phyloP scores from a whole-genome alignment of 2,113 vertebrate species.

The Sitta europaea region DNA sequence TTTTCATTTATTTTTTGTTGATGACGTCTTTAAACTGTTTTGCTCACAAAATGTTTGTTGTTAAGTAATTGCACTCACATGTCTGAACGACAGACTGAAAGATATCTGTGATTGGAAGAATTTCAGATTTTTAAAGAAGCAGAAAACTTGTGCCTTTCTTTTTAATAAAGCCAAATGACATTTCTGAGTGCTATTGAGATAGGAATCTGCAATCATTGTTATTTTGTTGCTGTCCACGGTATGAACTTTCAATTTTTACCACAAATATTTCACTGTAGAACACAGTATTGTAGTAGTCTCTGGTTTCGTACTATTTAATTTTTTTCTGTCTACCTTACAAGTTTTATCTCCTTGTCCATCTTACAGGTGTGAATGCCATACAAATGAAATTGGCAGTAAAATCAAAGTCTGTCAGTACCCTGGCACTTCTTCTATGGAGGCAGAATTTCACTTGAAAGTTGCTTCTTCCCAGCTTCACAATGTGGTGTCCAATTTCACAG shows the following conservation, averaged over 20 bases:
- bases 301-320: not conserved
- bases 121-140: not conserved
- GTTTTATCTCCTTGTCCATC: not conserved
- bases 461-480: not conserved
- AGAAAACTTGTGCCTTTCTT: not conserved
- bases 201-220: not conserved
- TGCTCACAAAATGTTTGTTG: not conserved
- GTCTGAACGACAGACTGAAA: not conserved
- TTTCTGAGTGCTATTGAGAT: not conserved
- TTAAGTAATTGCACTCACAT: not conserved
- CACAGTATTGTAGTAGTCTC: not conserved
- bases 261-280: not conserved
- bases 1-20: not conserved
- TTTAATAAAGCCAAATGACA: not conserved
- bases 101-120: not conserved
- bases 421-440: not conserved
- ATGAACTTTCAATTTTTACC: not conserved
- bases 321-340: not conserved
- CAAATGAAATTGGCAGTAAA: not conserved
- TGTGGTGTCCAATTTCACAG: not conserved
- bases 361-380: not conserved
- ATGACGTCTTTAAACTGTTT: not conserved
- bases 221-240: not conserved
- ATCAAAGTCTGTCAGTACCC: not conserved
- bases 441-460: not conserved